A percentile compares a stretch with the other conserved stretches of the same genome.
These are phyloP conservation scores for Pseudorasbora parva DNA, from an alignment of 2,113 vertebrate genomes.

Conservation along the genomic window DNA sequence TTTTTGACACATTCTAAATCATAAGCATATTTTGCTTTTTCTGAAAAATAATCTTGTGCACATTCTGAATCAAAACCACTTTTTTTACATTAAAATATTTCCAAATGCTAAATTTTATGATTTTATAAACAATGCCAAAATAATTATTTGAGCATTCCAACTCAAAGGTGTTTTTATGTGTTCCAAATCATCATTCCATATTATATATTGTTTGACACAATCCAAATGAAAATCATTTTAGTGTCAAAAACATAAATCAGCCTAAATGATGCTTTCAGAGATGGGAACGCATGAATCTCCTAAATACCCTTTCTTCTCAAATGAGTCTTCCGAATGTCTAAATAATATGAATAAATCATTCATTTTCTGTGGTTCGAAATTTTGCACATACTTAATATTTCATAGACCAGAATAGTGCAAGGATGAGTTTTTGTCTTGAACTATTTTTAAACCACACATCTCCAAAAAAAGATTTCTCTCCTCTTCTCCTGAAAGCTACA, in stretches of 20 bases:
- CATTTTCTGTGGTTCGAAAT: neutral
- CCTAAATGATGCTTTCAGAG: neutral
- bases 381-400: slow-evolving; percentile 26
- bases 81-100: neutral
- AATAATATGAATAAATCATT: slow-evolving; percentile 26
- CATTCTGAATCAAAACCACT: neutral
- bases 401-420: slow-evolving; percentile 11
- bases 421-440: slow-evolving; percentile 28
- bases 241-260: no score
- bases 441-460: neutral
- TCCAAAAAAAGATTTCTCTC: neutral
- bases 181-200: no score
- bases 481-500: neutral
- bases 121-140: neutral
- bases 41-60: no score
- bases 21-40: no score
- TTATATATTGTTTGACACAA: no score
- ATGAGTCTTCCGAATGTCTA: neutral
- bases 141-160: neutral
- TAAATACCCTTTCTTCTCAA: slow-evolving; percentile 15
- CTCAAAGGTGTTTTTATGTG: no score
- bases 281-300: neutral
- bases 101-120: no score
- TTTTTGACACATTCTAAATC: no score
- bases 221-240: no score